Conservation (phyloP, 1,140 invertebrate species). For the Nylanderia fulva region DNA sequence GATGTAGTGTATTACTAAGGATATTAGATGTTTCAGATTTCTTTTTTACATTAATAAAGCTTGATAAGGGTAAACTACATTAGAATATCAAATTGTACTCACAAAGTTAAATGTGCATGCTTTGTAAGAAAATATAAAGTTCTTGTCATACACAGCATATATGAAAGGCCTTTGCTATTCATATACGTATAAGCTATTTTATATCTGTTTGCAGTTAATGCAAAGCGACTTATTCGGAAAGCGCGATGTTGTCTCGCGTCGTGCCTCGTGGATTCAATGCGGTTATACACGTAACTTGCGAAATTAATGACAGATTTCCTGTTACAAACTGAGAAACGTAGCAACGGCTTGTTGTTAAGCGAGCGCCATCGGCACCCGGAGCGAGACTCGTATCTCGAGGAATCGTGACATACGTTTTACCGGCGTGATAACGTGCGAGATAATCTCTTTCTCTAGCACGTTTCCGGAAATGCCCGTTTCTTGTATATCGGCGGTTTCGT, state of each 20-base stretch:
- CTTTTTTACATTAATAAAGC: neutral
- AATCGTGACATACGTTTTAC: conserved; percentile 33
- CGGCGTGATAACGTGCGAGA: conserved; percentile 34
- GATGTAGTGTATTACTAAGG: neutral
- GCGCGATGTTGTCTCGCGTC: conserved; percentile 6
- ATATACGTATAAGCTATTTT: neutral
- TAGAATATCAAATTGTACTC: neutral
- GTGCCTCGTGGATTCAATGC: neutral
- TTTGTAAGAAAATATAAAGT: conserved; percentile 26
- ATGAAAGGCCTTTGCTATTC: neutral
- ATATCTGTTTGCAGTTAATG: conserved; percentile 33
- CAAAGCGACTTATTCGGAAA: conserved; percentile 15
- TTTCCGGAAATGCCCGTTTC: conserved; percentile 56
- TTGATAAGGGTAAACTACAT: neutral
- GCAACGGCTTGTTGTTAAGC: conserved; percentile 57
- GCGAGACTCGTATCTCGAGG: conserved; percentile 25
- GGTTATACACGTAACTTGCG: conserved; percentile 43
- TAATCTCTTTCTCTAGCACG: conserved; percentile 35
- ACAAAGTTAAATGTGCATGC: too few species aligned
- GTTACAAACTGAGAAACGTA: conserved; percentile 51
- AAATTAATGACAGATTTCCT: conserved; percentile 61
- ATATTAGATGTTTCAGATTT: neutral
- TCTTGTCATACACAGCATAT: conserved; percentile 16
- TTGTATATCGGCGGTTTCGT: conserved; percentile 49
- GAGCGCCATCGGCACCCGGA: conserved; percentile 19